These are phyloP conservation scores for Gambelia wislizenii DNA, from an alignment of 2,797 vertebrate species.

Conservation along the genomic window DNA sequence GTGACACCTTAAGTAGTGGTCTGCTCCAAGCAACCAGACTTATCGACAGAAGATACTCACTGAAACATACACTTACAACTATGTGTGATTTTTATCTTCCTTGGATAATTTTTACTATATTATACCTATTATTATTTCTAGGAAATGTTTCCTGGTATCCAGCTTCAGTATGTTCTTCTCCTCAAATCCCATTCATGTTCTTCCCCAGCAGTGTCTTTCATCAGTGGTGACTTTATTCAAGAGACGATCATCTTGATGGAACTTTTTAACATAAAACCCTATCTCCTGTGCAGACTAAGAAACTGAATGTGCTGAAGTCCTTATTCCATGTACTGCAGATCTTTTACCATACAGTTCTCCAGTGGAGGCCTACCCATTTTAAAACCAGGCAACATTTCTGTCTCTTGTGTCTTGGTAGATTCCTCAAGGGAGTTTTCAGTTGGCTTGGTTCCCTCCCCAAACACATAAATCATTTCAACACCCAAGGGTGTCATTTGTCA, in stretches of 20 bases:
- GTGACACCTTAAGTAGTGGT: background rate
- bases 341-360: background rate
- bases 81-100: background rate
- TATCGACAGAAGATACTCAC: background rate
- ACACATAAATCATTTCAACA: background rate
- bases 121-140: background rate
- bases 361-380: background rate
- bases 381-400: constrained; percentile 1
- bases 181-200: background rate
- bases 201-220: background rate
- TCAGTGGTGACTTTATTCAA: background rate
- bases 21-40: background rate
- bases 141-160: background rate
- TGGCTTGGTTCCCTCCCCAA: background rate
- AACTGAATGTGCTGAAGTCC: background rate
- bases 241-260: background rate
- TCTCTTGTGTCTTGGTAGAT: background rate
- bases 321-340: background rate
- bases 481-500: constrained; percentile 25
- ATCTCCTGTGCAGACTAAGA: background rate
- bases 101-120: background rate
- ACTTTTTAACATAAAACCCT: constrained; percentile 10
- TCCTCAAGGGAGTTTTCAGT: background rate
- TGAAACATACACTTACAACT: background rate
- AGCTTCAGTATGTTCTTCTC: background rate